Conservation (phyloP, 2,888 invertebrate genomes). For the Brachylomia viminalis region DNA sequence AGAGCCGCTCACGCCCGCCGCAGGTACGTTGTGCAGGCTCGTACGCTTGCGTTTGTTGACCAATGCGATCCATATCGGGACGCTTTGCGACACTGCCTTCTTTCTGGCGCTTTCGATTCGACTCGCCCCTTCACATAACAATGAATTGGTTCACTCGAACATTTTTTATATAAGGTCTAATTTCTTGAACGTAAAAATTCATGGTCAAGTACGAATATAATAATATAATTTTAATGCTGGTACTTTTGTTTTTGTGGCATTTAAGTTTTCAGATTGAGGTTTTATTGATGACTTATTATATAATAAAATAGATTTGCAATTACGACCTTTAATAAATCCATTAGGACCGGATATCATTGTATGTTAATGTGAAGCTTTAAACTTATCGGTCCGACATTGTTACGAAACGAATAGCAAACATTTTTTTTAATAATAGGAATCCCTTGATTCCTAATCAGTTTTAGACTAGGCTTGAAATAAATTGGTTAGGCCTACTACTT, state of each 20-base stretch:
- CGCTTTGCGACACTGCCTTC: constrained; percentile 77
- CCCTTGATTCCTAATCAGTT: neutral
- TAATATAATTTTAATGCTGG: constrained; percentile 23
- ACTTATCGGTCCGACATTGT: neutral
- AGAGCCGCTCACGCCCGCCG: neutral
- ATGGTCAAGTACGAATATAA: constrained; percentile 37
- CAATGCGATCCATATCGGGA: constrained; percentile 79
- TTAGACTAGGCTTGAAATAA: neutral
- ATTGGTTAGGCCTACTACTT: too few species aligned
- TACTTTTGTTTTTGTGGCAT: constrained; percentile 18
- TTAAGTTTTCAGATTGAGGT: neutral
- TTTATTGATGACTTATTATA: constrained; percentile 19
- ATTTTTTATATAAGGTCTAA: neutral
- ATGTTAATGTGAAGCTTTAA: constrained; percentile 18
- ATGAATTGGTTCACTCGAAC: constrained; percentile 57
- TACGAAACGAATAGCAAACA: too few species aligned
- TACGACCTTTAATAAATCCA: constrained; percentile 4
- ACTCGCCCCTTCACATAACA: constrained; percentile 67
- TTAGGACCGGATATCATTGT: neutral
- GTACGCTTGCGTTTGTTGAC: constrained; percentile 73
- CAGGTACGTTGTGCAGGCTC: constrained; percentile 16
- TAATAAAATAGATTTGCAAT: constrained; percentile 14
- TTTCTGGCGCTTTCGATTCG: constrained; percentile 72
- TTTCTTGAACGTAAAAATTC: constrained; percentile 9
- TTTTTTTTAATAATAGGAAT: neutral